phyloP scores from a whole-genome alignment of 2,888 invertebrate genomes.

The Abrostola triplasia region DNA sequence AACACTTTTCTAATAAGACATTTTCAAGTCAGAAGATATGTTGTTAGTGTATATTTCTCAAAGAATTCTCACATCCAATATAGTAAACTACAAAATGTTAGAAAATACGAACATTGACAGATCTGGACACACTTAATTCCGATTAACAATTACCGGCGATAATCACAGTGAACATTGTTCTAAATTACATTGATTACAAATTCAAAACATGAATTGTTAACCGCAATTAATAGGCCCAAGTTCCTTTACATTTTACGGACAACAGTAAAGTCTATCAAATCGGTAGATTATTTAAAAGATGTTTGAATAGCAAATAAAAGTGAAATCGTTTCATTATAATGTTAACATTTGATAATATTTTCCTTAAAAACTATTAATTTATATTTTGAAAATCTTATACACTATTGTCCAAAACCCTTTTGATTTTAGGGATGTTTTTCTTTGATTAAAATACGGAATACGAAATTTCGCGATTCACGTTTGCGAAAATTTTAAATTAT shows the following conservation, averaged over 20 bases:
- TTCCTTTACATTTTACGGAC: conserved; percentile 35
- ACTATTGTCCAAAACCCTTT: conserved; percentile 43
- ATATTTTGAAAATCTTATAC: conserved; percentile 55
- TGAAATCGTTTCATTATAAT: conserved; percentile 51
- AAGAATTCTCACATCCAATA: conserved; percentile 47
- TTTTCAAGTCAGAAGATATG: conserved; percentile 59
- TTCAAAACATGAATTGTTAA: conserved; percentile 8
- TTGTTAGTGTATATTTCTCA: conserved; percentile 55
- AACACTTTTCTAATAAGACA: conserved; percentile 32
- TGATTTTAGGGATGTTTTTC: conserved; percentile 5
- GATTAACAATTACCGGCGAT: conserved; percentile 18
- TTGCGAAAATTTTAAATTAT: not conserved
- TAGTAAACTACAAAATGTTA: conserved; percentile 50
- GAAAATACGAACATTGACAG: conserved; percentile 54
- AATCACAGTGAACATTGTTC: not conserved
- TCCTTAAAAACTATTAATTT: conserved; percentile 55
- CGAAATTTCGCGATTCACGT: conserved; percentile 7
- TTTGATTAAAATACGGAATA: conserved; percentile 10
- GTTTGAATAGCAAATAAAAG: conserved; percentile 38
- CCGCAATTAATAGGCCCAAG: conserved; percentile 4
- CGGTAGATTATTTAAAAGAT: conserved; percentile 37
- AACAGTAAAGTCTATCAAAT: conserved; percentile 51
- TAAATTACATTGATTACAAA: not conserved
- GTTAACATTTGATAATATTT: conserved; percentile 58
- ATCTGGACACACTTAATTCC: conserved; percentile 19